Evolutionary conservation across 2,797 vertebrate species (phyloP), one percentile per base, ranked within the genome.

Genomic region (Lepidocolaptes lacrymiger): DNA sequence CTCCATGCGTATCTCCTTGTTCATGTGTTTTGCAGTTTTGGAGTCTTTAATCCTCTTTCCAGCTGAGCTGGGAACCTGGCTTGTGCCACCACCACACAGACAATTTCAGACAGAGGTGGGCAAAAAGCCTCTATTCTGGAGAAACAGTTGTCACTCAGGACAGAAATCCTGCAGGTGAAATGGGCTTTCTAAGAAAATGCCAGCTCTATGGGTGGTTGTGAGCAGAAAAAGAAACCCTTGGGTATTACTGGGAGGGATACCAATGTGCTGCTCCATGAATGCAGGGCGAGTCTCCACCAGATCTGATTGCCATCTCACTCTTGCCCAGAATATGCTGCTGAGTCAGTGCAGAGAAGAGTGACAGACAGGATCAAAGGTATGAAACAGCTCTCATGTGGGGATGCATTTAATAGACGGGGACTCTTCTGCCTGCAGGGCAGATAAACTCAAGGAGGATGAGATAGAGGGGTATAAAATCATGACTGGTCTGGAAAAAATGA

Each of bases 391-490:
- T 59, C 18, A 4, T n/a, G 23, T 20, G 49, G 24, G 23, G 32
- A 92, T 85, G 26, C 43, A 66, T 86, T 81, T 61, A 78, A 88
- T 13, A 81, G 76, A 81, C 13, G 15, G 41, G 10, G 27, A 78
- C 27, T 95, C 58, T 75, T 75, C 83, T 73, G 46, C 66, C 46
- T 69, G 30, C 54, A 58, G 54, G 43, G 51, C n/a, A 95, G 94
- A 95, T 96, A 95, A 97, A 78, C 46, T 86, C 73, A 86, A 97
- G 76, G 54, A 97, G 82, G 28, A 59, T 55, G 32, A 88, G 88
- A 93, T 69, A 96, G 56, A 86, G 10, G 10, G 12, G 3, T 59
- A 78, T 51, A 93, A 96, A 95, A 86, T 95, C 73, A 61, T 73
- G 62, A 91, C 76, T 84, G 14, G 22, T 6, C 43, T 63, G 85